These are phyloP conservation scores for Nycticryphes semicollaris DNA, from an alignment of 2,113 vertebrate species.

Conservation along the genomic window DNA sequence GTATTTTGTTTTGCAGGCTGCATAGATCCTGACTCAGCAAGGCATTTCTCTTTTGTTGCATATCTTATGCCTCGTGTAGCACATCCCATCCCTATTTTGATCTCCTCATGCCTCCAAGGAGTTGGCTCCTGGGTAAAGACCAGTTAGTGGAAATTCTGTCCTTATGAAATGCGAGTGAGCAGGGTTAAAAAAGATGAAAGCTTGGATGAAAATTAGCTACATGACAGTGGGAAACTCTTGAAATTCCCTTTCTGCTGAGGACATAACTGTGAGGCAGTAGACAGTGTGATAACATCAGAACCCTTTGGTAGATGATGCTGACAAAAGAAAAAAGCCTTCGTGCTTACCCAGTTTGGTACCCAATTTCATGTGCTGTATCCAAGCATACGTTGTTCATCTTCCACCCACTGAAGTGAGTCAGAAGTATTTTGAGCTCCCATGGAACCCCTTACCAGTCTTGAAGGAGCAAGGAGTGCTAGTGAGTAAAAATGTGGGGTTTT, in stretches of 20 bases:
- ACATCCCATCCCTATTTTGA: background rate
- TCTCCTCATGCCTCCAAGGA: background rate
- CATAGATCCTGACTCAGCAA: slow-evolving; percentile 14
- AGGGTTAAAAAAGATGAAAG: background rate
- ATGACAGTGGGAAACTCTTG: background rate
- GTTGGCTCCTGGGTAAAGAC: background rate
- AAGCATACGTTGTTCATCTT: background rate
- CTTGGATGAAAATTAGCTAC: background rate
- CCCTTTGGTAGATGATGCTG: background rate
- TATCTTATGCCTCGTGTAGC: background rate
- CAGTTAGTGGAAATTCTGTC: background rate
- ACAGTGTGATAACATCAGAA: background rate
- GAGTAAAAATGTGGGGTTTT: background rate
- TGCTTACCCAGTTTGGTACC: background rate
- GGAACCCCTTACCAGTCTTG: background rate
- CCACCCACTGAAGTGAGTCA: background rate
- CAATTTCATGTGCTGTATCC: background rate
- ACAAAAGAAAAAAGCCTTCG: background rate
- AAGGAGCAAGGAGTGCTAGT: background rate
- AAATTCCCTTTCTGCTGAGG: background rate
- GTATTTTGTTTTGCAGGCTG: background rate
- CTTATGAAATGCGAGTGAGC: background rate
- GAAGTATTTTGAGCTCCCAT: background rate
- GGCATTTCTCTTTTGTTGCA: background rate
- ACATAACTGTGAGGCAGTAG: background rate